Conservation (phyloP, 2,797 vertebrate genomes). For the Odontamblyopus rebecca region DNA sequence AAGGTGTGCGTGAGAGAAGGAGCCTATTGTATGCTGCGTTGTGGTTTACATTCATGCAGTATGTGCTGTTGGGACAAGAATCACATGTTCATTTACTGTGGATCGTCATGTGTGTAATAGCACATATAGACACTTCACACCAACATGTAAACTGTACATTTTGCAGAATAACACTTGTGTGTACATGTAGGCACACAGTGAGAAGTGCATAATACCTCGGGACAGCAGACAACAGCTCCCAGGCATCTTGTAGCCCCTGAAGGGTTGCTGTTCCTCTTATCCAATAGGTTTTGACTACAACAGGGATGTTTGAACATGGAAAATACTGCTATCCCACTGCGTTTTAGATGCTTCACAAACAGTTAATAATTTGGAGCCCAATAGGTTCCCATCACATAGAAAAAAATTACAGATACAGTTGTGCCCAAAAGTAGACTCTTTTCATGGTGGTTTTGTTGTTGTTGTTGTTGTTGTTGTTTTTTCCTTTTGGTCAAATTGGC, state of each 20-base stretch:
- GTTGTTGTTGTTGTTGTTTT: no score
- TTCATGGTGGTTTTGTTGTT: no score
- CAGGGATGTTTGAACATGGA: constrained; percentile 67
- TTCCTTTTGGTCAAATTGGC: neutral
- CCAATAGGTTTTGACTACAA: constrained; percentile 77
- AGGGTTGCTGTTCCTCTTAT: constrained; percentile 70
- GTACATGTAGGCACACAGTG: constrained; percentile 39
- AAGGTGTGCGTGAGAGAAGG: constrained; percentile 63
- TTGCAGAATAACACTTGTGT: constrained; percentile 25
- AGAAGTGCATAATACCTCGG: constrained; percentile 56
- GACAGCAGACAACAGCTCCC: constrained; percentile 68
- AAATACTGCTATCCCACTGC: constrained; percentile 63
- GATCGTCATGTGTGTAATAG: constrained; percentile 47
- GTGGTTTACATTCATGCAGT: constrained; percentile 52
- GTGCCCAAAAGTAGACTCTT: constrained; percentile 11
- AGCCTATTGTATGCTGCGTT: constrained; percentile 54
- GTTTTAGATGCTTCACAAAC: constrained; percentile 63
- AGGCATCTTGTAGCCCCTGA: constrained; percentile 70
- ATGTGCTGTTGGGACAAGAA: constrained; percentile 64
- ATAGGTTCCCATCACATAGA: constrained; percentile 46
- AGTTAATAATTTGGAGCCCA: constrained; percentile 66
- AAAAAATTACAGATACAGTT: constrained; percentile 6
- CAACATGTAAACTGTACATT: constrained; percentile 47
- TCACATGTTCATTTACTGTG: constrained; percentile 56
- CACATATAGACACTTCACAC: constrained; percentile 42